Conservation (phyloP, 1,140 invertebrate species). For the Camponotus vicinus region DNA sequence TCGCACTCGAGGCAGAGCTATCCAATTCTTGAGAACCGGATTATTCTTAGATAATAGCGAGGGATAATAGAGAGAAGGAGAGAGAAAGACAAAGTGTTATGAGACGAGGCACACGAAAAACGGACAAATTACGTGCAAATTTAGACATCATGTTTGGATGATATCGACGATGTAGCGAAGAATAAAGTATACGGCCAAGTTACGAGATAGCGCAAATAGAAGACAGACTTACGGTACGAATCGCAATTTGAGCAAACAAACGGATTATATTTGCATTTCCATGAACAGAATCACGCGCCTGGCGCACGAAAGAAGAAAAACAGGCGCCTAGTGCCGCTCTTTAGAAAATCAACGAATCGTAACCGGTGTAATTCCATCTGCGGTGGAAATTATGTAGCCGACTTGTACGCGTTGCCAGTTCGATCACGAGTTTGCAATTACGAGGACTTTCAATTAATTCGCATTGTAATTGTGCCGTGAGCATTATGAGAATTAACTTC, state of each 20-base stretch:
- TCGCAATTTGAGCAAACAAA: conserved; percentile 59
- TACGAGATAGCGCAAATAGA: conserved; percentile 27
- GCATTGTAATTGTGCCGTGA: not conserved
- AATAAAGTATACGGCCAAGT: not conserved
- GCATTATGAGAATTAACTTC: not conserved
- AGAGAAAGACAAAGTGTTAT: not conserved
- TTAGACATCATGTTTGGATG: conserved; percentile 13
- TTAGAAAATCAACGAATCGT: conserved; percentile 55
- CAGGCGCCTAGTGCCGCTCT: conserved; percentile 2
- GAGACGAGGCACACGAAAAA: not conserved
- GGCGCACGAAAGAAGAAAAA: not conserved
- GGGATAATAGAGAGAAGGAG: not conserved
- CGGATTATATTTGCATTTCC: conserved; percentile 51
- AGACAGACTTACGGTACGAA: conserved; percentile 39
- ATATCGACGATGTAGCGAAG: not conserved
- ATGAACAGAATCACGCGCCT: conserved; percentile 36
- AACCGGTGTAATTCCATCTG: not conserved
- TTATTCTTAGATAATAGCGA: not conserved
- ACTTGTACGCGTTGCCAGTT: not conserved
- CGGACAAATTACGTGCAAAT: not conserved
- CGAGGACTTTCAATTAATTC: conserved; percentile 28
- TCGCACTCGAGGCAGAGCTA: conserved; percentile 55
- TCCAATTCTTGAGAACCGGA: conserved; percentile 49
- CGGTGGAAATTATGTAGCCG: not conserved
- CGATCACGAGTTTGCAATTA: not conserved